phyloP scores from a whole-genome alignment of 2,797 vertebrate species.

The Anomalospiza imberbis region DNA sequence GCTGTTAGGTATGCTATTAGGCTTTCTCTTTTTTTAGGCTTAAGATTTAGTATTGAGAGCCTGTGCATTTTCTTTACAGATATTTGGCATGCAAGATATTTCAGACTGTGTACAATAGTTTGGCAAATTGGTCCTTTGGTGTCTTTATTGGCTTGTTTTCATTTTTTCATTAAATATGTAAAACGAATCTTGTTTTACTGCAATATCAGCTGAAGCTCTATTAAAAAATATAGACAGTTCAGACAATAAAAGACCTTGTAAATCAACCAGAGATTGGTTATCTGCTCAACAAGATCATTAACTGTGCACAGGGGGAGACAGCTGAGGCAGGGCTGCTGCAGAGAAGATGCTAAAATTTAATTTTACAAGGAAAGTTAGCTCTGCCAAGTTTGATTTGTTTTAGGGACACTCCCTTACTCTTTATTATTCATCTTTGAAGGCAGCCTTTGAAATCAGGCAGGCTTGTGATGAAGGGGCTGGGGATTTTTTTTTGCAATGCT shows the following conservation, averaged over 20 bases:
- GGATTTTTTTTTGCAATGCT: background rate
- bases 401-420: constrained; percentile 13
- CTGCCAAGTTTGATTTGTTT: constrained; percentile 44
- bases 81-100: background rate
- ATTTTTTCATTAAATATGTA: constrained; percentile 62
- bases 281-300: constrained; percentile 60
- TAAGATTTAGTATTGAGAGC: background rate
- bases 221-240: constrained; percentile 53
- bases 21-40: background rate
- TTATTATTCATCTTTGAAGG: constrained; percentile 16
- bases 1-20: background rate
- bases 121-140: constrained; percentile 41
- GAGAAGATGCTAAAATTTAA: constrained; percentile 46
- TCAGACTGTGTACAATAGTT: background rate
- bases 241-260: constrained; percentile 58
- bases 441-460: background rate
- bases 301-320: constrained; percentile 21
- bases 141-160: constrained; percentile 56
- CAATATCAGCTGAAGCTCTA: constrained; percentile 34
- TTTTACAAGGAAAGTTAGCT: constrained; percentile 28
- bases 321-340: constrained; percentile 4
- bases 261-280: constrained; percentile 57
- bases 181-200: constrained; percentile 39
- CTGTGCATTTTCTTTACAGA: background rate
- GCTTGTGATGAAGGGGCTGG: background rate